These are phyloP conservation scores for Meloidogyne hapla DNA, from an alignment of 1,140 invertebrate species.

Conservation along the genomic window DNA sequence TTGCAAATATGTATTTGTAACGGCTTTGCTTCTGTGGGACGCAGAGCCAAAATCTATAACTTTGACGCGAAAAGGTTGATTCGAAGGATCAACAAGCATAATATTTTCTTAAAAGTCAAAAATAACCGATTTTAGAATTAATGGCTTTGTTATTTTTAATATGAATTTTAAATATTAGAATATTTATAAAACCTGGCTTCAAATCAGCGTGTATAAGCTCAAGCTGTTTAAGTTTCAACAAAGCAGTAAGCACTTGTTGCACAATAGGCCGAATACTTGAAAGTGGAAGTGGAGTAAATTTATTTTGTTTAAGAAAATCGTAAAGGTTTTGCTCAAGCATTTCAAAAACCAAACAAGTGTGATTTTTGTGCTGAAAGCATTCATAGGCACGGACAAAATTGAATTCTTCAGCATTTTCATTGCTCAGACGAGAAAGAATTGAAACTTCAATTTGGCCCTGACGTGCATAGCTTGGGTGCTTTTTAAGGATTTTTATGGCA, in stretches of 20 bases:
- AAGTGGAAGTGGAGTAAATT: constrained; percentile 79
- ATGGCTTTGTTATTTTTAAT: too few relatives aligned
- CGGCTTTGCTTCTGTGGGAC: constrained; percentile 96
- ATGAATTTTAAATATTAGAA: too few relatives aligned
- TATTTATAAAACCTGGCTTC: constrained; percentile 68
- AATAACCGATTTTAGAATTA: neutral
- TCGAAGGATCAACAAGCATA: constrained; percentile 94
- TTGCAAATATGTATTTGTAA: constrained; percentile 98
- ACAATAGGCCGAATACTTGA: constrained; percentile 93
- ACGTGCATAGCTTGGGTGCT: constrained; percentile 97
- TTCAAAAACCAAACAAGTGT: constrained; percentile 98
- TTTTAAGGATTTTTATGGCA: constrained; percentile 99
- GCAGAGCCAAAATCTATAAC: constrained; percentile 99
- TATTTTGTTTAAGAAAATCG: constrained; percentile 99
- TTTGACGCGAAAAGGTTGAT: constrained; percentile 86
- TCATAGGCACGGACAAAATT: constrained; percentile 99
- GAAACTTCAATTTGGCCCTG: constrained; percentile 99
- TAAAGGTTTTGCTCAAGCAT: constrained; percentile 99
- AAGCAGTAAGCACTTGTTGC: constrained; percentile 94
- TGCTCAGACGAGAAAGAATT: constrained; percentile 91
- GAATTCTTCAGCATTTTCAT: constrained; percentile 96
- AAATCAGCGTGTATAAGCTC: constrained; percentile 98
- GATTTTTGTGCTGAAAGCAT: constrained; percentile 98
- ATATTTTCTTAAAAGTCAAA: constrained; percentile 87
- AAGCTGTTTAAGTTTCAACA: constrained; percentile 96